Percentiles rank a stretch among this genome's conserved stretches.
phyloP scores from a whole-genome alignment of 2,888 invertebrate species.

The Portevinia maculata region DNA sequence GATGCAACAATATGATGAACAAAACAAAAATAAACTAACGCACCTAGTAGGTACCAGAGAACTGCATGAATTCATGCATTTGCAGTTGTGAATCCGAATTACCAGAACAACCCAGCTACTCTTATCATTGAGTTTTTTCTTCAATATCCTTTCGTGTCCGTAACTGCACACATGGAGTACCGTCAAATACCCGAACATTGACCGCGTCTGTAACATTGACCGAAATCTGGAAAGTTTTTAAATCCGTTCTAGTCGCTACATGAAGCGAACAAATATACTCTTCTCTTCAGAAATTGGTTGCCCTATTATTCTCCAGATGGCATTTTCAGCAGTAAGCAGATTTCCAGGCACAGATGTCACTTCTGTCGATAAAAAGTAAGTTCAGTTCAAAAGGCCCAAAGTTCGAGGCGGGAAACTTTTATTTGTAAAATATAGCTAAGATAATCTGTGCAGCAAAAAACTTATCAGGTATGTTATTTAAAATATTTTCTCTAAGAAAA shows the following conservation, averaged over 20 bases:
- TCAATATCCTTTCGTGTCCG: no score
- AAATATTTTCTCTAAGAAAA: conserved; percentile 5
- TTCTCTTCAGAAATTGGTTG: conserved; percentile 7
- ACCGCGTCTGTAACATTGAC: conserved; percentile 8
- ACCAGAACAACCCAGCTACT: no score
- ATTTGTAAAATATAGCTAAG: background rate
- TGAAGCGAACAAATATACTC: conserved; percentile 2
- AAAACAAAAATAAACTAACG: no score
- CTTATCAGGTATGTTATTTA: conserved; percentile 13
- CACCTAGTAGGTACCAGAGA: no score
- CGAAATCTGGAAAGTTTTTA: background rate
- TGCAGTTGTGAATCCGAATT: no score
- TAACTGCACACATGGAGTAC: no score
- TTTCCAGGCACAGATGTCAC: background rate
- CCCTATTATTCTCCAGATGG: background rate
- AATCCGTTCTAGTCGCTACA: background rate
- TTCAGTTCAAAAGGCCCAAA: background rate
- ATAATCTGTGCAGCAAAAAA: background rate
- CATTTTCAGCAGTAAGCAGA: background rate
- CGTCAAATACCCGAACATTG: conserved; percentile 3
- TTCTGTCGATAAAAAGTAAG: background rate
- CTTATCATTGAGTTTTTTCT: no score
- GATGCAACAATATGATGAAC: no score
- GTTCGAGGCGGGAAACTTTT: conserved; percentile 1
- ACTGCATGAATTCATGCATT: no score